Evolutionary conservation across 2,888 invertebrate species (phyloP).

Genomic region (Trachelus iudaicus): DNA sequence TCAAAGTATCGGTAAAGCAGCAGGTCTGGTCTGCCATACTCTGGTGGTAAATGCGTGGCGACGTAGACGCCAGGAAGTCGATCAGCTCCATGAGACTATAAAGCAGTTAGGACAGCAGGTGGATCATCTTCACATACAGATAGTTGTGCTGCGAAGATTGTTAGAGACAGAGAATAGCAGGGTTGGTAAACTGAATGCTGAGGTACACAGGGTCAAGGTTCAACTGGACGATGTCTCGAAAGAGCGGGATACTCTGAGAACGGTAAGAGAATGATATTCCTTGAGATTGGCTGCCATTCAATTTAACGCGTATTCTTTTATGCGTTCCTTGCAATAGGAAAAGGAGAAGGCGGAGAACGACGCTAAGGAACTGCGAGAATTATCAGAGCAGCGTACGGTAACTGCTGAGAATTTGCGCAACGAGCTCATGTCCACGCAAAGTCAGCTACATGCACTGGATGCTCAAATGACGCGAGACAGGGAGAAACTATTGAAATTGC

Average conservation of each 20-base stretch:
- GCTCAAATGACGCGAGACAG: slow-evolving; percentile 56
- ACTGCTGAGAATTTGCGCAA: slow-evolving; percentile 54
- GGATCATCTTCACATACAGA: slow-evolving; percentile 69
- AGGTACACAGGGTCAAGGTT: slow-evolving; percentile 67
- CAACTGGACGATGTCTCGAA: slow-evolving; percentile 66
- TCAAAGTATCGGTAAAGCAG: slow-evolving; percentile 54
- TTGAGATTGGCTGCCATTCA: not conserved
- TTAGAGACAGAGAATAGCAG: slow-evolving; percentile 71
- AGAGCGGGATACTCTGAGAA: slow-evolving; percentile 65
- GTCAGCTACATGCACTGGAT: slow-evolving; percentile 51
- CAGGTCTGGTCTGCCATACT: slow-evolving; percentile 65
- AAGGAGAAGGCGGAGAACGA: slow-evolving; percentile 47
- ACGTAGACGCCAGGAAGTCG: slow-evolving; percentile 67
- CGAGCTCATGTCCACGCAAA: slow-evolving; percentile 48
- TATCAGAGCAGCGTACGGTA: slow-evolving; percentile 46
- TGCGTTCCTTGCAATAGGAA: slow-evolving; percentile 40
- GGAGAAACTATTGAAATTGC: slow-evolving; percentile 56
- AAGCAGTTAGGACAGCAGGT: slow-evolving; percentile 67
- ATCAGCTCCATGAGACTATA: slow-evolving; percentile 66
- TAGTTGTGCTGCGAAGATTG: slow-evolving; percentile 70
- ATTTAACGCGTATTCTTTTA: not conserved
- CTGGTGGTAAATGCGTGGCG: slow-evolving; percentile 70
- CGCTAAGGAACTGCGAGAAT: slow-evolving; percentile 36
- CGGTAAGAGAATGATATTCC: slow-evolving; percentile 35
- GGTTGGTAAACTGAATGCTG: slow-evolving; percentile 66